These are phyloP conservation scores for Cotesia typhae DNA, from an alignment of 1,140 invertebrate species.

Conservation along the genomic window DNA sequence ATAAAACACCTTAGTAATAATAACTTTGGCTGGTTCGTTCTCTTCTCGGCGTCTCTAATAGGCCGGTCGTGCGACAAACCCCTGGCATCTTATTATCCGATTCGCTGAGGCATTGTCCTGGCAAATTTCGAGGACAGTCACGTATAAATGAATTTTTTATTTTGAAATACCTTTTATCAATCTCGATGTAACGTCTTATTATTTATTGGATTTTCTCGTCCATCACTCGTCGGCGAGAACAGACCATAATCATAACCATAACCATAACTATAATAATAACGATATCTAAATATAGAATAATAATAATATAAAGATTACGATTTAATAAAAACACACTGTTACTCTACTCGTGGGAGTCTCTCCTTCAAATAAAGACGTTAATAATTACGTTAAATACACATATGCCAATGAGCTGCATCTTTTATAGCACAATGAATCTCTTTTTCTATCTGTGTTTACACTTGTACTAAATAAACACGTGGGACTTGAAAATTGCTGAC, in stretches of 20 bases:
- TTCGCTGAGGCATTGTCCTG: constrained; percentile 26
- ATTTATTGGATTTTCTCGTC: too few species aligned
- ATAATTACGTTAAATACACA: constrained; percentile 35
- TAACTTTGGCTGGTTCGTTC: constrained; percentile 33
- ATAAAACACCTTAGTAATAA: constrained; percentile 14
- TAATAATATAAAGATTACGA: too few species aligned
- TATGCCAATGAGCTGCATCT: constrained; percentile 31
- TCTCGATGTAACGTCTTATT: constrained; percentile 2
- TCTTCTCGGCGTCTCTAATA: constrained; percentile 44
- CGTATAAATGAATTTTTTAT: background rate
- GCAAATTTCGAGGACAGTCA: constrained; percentile 22
- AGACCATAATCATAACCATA: too few species aligned
- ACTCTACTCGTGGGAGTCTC: background rate
- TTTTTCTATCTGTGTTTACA: constrained; percentile 19
- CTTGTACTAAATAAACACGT: constrained; percentile 15
- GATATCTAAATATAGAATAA: too few species aligned
- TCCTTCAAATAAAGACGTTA: constrained; percentile 17
- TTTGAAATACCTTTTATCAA: background rate
- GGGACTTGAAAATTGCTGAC: constrained; percentile 28
- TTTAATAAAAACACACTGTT: too few species aligned
- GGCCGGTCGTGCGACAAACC: constrained; percentile 53
- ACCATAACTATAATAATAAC: too few species aligned
- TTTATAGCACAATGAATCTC: constrained; percentile 23
- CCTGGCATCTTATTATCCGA: constrained; percentile 48
- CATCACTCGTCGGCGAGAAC: too few species aligned